Evolutionary conservation across 2,113 vertebrate species (phyloP), one percentile per base, ranked within the genome.

Genomic region (Marmota monax): DNA sequence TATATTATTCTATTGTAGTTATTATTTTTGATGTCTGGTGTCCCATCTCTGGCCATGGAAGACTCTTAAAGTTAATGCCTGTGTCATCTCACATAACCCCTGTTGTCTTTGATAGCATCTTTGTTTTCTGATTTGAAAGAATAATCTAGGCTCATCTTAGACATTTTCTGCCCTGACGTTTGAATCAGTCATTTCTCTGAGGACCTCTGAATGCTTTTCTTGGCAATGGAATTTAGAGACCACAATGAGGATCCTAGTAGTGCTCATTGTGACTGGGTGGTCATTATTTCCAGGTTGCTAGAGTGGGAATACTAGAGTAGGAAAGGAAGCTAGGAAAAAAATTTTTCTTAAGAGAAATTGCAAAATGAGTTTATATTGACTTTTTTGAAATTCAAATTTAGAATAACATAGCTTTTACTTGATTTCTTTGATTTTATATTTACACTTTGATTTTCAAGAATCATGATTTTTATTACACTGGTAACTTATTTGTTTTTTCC

Each of bases 321-420:
- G 53, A 85, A 70, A 70, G 5, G 85, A 45, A 34, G 22, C 32
- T 48, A 61, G 51, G 4, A 56, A 82, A 63, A 29, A 58, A 89
- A 56, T 14, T 23, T 73, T 51, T 58, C 61, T 70, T 6, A 65
- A 70, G 25, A 61, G 32, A 82, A 85, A 76, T 63, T 80, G 61
- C 7, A 61, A 69, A 7, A 37, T 48, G 27, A 48, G 1, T 69
- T 94, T n/a, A 56, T 70, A 42, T 16, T 65, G 48, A n/a, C 23
- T 92, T 94, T 93, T 93, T 76, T 34, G 18, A 53, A 61, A 72
- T 23, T 94, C 74, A 90, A 51, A 72, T 37, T 92, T 72, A 78
- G 74, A 69, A 65, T 94, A 56, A 56, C 5, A 77, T 53, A 48
- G 42, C 13, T 76, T 92, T 90, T 48, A 37, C 7, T 48, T 91